Evolutionary conservation across 2,797 vertebrate species (phyloP).

Genomic region (Coilia nasus): DNA sequence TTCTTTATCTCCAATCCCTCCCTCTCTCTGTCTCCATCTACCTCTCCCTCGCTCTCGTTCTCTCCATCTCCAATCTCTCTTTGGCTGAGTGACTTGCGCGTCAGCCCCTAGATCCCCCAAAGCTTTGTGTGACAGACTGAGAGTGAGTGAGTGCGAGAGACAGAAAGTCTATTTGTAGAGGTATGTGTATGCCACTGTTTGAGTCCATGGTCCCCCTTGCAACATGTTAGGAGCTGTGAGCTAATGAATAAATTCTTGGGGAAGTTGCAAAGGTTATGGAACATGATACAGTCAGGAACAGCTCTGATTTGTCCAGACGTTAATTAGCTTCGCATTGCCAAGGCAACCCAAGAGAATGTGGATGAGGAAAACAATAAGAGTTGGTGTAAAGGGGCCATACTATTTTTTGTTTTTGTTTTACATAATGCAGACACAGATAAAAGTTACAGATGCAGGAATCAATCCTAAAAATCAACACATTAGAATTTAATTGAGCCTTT

Average conservation of each 20-base stretch:
- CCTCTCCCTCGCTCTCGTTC: too few species aligned
- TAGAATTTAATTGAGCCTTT: not conserved
- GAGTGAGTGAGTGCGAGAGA: not conserved
- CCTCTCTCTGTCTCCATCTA: too few species aligned
- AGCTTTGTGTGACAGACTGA: conserved; percentile 36
- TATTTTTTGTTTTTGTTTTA: too few species aligned
- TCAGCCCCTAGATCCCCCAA: conserved; percentile 50
- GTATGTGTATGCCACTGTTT: not conserved
- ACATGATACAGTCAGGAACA: not conserved
- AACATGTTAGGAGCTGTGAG: not conserved
- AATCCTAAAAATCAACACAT: not conserved
- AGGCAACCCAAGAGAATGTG: not conserved
- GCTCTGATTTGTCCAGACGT: not conserved
- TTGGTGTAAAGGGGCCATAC: not conserved
- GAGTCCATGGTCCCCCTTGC: not conserved
- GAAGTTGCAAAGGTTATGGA: not conserved
- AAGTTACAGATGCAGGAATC: not conserved
- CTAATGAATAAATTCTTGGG: not conserved
- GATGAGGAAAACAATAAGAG: not conserved
- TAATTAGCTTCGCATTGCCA: not conserved
- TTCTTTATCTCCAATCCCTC: too few species aligned
- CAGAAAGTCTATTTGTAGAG: conserved; percentile 6
- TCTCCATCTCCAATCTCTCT: conserved; percentile 22
- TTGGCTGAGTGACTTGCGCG: conserved; percentile 39
- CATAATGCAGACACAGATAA: too few species aligned